These are phyloP conservation scores for Agrotis exclamationis DNA, from an alignment of 2,888 invertebrate species.

Conservation along the genomic window DNA sequence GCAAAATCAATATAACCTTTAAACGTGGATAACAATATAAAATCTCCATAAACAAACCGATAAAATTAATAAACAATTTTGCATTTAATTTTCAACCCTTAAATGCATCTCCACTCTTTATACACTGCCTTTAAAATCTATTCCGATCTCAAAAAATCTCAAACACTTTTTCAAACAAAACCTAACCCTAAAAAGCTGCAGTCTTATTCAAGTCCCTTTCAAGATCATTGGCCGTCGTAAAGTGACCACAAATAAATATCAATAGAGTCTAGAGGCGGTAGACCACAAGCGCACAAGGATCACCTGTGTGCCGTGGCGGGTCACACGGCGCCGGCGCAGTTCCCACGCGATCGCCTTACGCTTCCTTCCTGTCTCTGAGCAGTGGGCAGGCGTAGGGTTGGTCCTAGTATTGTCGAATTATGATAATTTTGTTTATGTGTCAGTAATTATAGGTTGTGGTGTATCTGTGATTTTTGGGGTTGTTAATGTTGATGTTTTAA, in stretches of 20 bases:
- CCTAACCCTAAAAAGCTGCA: conserved; percentile 21
- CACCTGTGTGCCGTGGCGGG: conserved; percentile 65
- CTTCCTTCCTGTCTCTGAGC: conserved; percentile 88
- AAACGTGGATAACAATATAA: too few relatives aligned
- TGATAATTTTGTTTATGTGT: conserved; percentile 16
- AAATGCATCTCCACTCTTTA: neutral
- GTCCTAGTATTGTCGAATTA: conserved; percentile 25
- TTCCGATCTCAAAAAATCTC: neutral
- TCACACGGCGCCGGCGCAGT: conserved; percentile 85
- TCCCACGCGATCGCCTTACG: conserved; percentile 90
- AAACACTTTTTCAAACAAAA: neutral
- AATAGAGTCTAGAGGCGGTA: conserved; percentile 34
- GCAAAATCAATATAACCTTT: too few relatives aligned
- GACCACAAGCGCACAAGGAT: conserved; percentile 42
- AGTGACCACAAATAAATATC: conserved; percentile 59
- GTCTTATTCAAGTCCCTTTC: conserved; percentile 12
- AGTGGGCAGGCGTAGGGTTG: conserved; percentile 68
- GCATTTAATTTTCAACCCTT: neutral
- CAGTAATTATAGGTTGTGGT: conserved; percentile 12
- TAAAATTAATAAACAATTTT: too few relatives aligned
- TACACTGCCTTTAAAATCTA: neutral
- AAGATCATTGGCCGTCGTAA: conserved; percentile 39
- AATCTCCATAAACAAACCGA: too few relatives aligned
- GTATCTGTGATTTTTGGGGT: neutral
- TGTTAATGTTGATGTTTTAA: neutral